Base-by-base conservation (phyloP, 2,113 vertebrate species). In the Sylvilagus bachmani region DNA sequence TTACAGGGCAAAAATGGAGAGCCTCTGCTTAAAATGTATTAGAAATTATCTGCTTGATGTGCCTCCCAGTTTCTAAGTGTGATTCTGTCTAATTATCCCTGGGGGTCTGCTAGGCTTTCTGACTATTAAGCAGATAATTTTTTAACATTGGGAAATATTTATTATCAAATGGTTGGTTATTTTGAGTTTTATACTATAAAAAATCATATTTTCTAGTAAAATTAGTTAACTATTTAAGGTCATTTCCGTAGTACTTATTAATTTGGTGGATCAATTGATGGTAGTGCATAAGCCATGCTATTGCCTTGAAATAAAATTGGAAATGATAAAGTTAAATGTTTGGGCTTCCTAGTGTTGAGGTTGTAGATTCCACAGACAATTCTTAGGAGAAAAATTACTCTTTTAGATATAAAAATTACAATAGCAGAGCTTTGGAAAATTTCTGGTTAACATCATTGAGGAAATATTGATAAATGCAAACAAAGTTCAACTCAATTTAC, bases 1-100 rank as follows among this genome's bases (percentile, higher is more conserved):
- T 98, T 95, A 91, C 44, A 97, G 95, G 95, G 90, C 89, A 97
- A 92, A 96, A 91, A 36, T 95, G 74, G 61, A 96, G 84, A 97
- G 80, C 27, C 58, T 87, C 93, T 97, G 74, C 93, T 97, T 97
- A 96, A 96, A 98, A 97, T 97, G 90, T 90, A 97, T 95, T 97
- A 97, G 67, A 97, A 96, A 97, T 97, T 74, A 90, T 82, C 58
- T 94, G 81, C 95, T 97, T 96, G 96, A 95, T 53, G 0, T 93
- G 86, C 85, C 91, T 95, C 80, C 83, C 67, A 79, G 29, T 88
- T 95, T 94, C 71, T 70, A 90, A 83, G 91, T 90, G 88, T 90
- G 88, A 94, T 90, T 91, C 94, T 90, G 66, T 96, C 93, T 97
- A 96, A 98, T 98, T 96, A 90, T 98, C 93, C 95, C 88, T 13